A percentile compares a stretch with the other conserved stretches of the same genome.
Conservation (phyloP, 2,113 vertebrate species). For the Procapra przewalskii region DNA sequence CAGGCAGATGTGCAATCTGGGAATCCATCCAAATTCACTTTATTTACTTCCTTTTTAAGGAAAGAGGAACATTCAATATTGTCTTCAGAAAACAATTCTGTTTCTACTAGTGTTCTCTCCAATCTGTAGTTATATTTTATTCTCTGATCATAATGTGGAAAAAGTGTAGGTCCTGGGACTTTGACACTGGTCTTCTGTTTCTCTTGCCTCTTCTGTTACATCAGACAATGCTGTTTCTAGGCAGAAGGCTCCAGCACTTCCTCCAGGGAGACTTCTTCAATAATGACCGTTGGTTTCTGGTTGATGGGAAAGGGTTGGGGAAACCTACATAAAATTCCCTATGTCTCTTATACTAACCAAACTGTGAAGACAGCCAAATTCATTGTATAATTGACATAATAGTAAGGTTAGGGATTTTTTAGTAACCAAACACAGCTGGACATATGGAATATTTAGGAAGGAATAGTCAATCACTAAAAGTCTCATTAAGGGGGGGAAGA, state of each 20-base stretch:
- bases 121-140: background rate
- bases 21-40: slow-evolving; percentile 53
- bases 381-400: background rate
- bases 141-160: background rate
- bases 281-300: background rate
- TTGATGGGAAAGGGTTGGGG: background rate
- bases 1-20: slow-evolving; percentile 61
- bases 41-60: slow-evolving; percentile 51
- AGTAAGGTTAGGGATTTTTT: background rate
- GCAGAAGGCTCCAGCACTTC: background rate
- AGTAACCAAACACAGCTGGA: background rate
- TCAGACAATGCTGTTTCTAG: background rate
- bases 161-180: background rate
- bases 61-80: slow-evolving; percentile 38
- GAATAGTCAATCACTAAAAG: background rate
- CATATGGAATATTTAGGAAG: background rate
- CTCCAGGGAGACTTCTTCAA: background rate
- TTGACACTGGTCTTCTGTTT: background rate
- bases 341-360: background rate
- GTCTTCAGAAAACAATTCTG: slow-evolving; percentile 44
- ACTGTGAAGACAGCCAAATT: background rate
- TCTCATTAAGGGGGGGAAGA: background rate
- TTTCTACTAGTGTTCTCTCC: background rate
- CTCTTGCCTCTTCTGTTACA: background rate
- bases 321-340: background rate